A percentile compares a stretch with the other conserved stretches of the same genome.
Evolutionary conservation across 1,140 invertebrate genomes (phyloP).

Genomic region (Drosophila nigromelanica): DNA sequence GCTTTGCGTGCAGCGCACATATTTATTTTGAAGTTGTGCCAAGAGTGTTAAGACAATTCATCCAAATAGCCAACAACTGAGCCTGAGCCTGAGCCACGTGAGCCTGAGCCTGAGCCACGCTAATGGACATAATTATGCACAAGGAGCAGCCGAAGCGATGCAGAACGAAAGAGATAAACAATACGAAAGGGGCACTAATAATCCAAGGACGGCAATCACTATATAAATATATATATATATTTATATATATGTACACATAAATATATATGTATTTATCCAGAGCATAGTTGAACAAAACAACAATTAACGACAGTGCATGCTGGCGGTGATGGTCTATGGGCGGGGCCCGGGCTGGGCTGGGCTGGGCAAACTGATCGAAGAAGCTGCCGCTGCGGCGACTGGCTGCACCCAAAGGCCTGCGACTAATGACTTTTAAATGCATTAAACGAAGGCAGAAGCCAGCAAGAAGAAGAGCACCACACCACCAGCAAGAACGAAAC

Average conservation of each 20-base stretch:
- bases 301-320: constrained; percentile 70
- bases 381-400: constrained; percentile 11
- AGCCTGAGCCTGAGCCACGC: constrained; percentile 43
- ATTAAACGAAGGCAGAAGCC: constrained; percentile 48
- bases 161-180: constrained; percentile 8
- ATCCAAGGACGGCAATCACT: constrained; percentile 3
- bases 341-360: constrained; percentile 5
- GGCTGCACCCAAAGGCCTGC: constrained; percentile 50
- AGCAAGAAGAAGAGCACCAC: constrained; percentile 10
- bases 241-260: no score
- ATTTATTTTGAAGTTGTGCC: constrained; percentile 64
- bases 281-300: constrained; percentile 54
- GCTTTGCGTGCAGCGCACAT: constrained; percentile 59
- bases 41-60: constrained; percentile 69
- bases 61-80: constrained; percentile 47
- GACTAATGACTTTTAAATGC: constrained; percentile 79
- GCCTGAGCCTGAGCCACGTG: constrained; percentile 23
- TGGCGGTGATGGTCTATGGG: constrained; percentile 42
- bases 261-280: background rate
- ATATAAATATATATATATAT: constrained; percentile 23
- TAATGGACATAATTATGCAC: constrained; percentile 73
- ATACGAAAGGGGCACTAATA: background rate
- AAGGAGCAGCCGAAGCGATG: constrained; percentile 14
- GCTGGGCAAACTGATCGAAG: constrained; percentile 6
- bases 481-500: constrained; percentile 34